Conservation (phyloP, 2,113 vertebrate species). For the Triplophysa rosa region DNA sequence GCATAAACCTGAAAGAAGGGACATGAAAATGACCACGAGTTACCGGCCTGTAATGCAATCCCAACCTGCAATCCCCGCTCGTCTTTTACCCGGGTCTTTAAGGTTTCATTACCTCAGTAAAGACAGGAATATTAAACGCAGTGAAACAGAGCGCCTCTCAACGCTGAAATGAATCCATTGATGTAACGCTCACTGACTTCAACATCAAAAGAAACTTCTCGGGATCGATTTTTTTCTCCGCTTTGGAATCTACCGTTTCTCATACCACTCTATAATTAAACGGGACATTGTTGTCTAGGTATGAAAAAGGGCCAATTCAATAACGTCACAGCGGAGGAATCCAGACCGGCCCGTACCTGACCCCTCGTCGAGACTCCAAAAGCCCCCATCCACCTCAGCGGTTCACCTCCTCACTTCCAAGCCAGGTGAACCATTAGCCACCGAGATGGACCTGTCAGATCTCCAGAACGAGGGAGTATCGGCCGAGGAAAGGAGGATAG, state of each 20-base stretch:
- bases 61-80: not conserved
- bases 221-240: slow-evolving; percentile 32
- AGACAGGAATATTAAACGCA: slow-evolving; percentile 27
- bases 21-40: not conserved
- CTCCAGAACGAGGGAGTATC: not conserved
- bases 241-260: slow-evolving; percentile 41
- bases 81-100: slow-evolving; percentile 36
- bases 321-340: slow-evolving; percentile 47
- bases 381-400: not conserved
- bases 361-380: slow-evolving; percentile 21
- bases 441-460: slow-evolving; percentile 37
- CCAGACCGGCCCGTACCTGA: slow-evolving; percentile 40
- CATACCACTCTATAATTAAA: slow-evolving; percentile 57
- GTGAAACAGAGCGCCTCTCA: slow-evolving; percentile 47
- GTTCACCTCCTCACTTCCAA: slow-evolving; percentile 3
- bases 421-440: slow-evolving; percentile 46
- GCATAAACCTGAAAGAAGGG: not conserved
- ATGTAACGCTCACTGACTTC: slow-evolving; percentile 39
- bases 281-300: slow-evolving; percentile 41
- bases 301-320: slow-evolving; percentile 39
- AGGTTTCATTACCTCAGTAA: slow-evolving; percentile 42
- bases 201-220: slow-evolving; percentile 49
- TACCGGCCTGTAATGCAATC: not conserved
- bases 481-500: slow-evolving; percentile 26
- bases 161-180: slow-evolving; percentile 49